Conservation (phyloP, 2,797 vertebrate species). For the Lithobates pipiens region DNA sequence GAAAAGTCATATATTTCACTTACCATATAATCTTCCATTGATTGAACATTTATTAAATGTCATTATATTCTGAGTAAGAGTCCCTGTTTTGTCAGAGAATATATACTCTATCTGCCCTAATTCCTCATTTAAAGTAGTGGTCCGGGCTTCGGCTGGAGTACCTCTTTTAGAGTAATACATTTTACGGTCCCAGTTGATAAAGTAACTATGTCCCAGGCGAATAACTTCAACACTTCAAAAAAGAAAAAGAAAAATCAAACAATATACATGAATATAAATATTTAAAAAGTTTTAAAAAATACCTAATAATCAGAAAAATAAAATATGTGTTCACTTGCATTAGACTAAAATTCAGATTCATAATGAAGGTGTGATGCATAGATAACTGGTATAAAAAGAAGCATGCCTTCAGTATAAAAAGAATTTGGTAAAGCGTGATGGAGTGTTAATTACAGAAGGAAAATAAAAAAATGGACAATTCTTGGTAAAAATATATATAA, state of each 20-base stretch:
- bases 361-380: slow-evolving; percentile 27
- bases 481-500: neutral
- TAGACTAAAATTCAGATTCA: neutral
- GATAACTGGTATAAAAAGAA: slow-evolving; percentile 3
- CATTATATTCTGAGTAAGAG: slow-evolving; percentile 80
- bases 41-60: slow-evolving; percentile 79
- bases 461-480: neutral
- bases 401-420: slow-evolving; percentile 41
- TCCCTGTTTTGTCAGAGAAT: slow-evolving; percentile 81
- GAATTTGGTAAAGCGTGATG: slow-evolving; percentile 25
- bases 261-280: neutral
- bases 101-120: slow-evolving; percentile 79
- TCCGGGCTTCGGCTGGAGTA: slow-evolving; percentile 74
- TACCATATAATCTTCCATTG: slow-evolving; percentile 75
- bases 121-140: slow-evolving; percentile 78
- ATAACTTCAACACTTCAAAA: slow-evolving; percentile 71
- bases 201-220: slow-evolving; percentile 78
- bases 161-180: slow-evolving; percentile 74
- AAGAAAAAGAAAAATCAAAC: neutral
- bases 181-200: slow-evolving; percentile 80
- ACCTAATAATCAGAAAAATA: neutral
- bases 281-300: neutral
- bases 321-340: neutral
- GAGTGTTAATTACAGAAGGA: neutral
- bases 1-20: slow-evolving; percentile 27